Conservation (phyloP, 2,113 vertebrate species). For the Acinonyx jubatus region DNA sequence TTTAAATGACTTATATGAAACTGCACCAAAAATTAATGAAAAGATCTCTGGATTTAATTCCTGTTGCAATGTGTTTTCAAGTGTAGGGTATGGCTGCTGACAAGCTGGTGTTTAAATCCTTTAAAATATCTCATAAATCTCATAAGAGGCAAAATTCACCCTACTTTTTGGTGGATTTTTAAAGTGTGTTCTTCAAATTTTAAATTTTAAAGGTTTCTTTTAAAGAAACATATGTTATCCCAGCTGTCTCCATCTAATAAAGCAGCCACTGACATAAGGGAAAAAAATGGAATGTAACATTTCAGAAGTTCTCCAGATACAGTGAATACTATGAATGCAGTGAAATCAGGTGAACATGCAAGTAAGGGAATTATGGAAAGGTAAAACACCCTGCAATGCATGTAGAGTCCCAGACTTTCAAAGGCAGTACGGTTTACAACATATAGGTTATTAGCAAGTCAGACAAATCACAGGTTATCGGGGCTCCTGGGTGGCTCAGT, state of each 20-base stretch:
- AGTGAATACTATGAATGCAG: slow-evolving; percentile 47
- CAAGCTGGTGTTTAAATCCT: background rate
- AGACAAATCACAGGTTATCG: background rate
- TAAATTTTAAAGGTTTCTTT: slow-evolving; percentile 74
- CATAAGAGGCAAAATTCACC: slow-evolving; percentile 33
- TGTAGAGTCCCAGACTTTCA: background rate
- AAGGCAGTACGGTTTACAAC: background rate
- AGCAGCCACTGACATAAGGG: slow-evolving; percentile 69
- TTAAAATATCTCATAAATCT: slow-evolving; percentile 5
- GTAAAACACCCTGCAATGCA: background rate
- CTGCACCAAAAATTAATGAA: background rate
- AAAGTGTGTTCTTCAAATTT: slow-evolving; percentile 67
- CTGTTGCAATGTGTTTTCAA: background rate
- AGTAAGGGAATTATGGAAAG: background rate
- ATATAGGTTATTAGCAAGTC: background rate
- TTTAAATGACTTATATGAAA: background rate
- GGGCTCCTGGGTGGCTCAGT: too few relatives aligned
- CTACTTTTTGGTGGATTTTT: slow-evolving; percentile 43
- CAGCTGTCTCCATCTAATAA: slow-evolving; percentile 77
- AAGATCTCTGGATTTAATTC: background rate
- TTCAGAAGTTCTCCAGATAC: slow-evolving; percentile 59
- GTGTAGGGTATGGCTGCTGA: background rate
- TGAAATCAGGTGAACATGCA: slow-evolving; percentile 22
- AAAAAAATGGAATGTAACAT: slow-evolving; percentile 64
- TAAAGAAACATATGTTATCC: slow-evolving; percentile 76